A percentile compares a stretch with the other conserved stretches of the same genome.
phyloP scores from a whole-genome alignment of 30 jellyfish, hydroid and myxozoan species.

The Catostylus mosaicus region DNA sequence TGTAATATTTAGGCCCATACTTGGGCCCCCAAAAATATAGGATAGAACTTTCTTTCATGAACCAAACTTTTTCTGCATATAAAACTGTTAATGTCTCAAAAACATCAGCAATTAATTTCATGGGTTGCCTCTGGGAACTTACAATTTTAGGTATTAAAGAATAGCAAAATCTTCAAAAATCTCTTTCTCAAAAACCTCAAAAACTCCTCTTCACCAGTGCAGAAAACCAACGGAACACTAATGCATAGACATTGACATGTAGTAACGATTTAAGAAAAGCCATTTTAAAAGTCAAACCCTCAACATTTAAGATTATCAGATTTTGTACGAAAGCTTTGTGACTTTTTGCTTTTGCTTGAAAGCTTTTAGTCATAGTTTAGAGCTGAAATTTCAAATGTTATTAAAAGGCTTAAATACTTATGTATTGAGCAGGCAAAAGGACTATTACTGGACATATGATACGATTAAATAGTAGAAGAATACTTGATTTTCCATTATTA shows the following conservation, averaged over 20 bases:
- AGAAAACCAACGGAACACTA: neutral
- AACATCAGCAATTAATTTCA: neutral
- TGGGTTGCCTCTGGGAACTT: neutral
- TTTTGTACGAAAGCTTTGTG: neutral
- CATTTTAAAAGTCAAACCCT: neutral
- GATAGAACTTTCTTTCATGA: constrained; percentile 10
- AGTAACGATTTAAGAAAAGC: neutral
- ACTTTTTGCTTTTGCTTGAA: neutral
- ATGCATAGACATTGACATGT: neutral
- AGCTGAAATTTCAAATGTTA: constrained; percentile 2
- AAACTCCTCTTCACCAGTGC: no score
- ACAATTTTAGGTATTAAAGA: neutral
- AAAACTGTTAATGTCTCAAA: neutral
- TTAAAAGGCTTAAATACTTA: neutral
- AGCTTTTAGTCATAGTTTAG: neutral
- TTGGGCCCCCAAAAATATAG: constrained; percentile 10
- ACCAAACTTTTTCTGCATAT: no score
- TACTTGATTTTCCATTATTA: no score
- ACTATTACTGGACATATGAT: neutral
- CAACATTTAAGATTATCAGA: neutral
- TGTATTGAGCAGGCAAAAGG: neutral
- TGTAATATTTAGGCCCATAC: neutral
- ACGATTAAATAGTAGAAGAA: neutral
- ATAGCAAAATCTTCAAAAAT: neutral
- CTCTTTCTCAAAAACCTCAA: no score